These are phyloP conservation scores for Chaetodon trifascialis DNA, from an alignment of 2,113 vertebrate genomes.

Conservation along the genomic window DNA sequence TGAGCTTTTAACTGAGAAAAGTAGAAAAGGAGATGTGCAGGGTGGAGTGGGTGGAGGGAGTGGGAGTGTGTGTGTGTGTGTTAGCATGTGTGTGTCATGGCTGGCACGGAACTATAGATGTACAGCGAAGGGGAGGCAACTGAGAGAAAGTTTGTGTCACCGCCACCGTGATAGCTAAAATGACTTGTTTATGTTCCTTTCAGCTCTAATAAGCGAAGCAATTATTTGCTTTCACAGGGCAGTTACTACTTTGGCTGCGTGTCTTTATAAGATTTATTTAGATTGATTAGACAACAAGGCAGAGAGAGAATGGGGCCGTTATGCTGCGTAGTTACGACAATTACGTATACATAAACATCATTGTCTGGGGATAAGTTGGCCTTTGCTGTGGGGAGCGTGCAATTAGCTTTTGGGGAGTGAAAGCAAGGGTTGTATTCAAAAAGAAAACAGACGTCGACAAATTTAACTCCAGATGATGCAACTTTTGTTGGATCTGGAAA, in stretches of 20 bases:
- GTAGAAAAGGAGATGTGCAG: conserved; percentile 64
- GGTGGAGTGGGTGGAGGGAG: conserved; percentile 42
- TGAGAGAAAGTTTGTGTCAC: conserved; percentile 67
- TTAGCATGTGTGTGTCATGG: conserved; percentile 6
- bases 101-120: not conserved
- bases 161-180: conserved; percentile 50
- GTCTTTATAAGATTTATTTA: conserved; percentile 66
- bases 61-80: conserved; percentile 18
- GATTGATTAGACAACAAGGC: conserved; percentile 68
- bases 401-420: conserved; percentile 61
- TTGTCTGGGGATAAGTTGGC: conserved; percentile 66
- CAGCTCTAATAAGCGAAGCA: conserved; percentile 68
- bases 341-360: conserved; percentile 67
- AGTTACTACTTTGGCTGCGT: conserved; percentile 61
- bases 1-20: conserved; percentile 86
- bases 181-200: conserved; percentile 76
- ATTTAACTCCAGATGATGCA: conserved; percentile 74
- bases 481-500: conserved; percentile 68
- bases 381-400: conserved; percentile 59
- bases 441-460: conserved; percentile 66
- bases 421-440: conserved; percentile 56
- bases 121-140: not conserved
- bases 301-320: conserved; percentile 37
- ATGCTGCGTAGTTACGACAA: conserved; percentile 59
- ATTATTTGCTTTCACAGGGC: conserved; percentile 75